Evolutionary conservation across 2,888 invertebrate genomes (phyloP), one percentile per base, ranked within the genome.

Genomic region (Busseola fusca): DNA sequence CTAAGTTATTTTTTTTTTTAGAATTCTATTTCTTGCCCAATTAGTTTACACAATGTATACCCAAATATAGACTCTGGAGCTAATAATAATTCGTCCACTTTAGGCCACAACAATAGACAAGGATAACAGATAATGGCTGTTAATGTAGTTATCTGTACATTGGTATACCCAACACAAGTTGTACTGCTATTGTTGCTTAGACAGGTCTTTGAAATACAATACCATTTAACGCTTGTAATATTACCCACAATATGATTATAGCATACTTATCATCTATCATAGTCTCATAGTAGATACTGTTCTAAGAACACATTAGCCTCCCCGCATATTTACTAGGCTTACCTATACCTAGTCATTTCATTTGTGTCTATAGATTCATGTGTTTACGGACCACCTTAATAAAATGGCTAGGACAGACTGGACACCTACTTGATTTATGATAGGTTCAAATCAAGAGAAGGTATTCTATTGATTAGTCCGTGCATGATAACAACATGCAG

Each of bases 181-280:
- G 18, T 59, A 18, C 27, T 30, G 27, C 78, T 56, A 71, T 75
- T 78, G 78, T 75, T 75, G 42, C 48, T 48, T 12, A 54, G 59
- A 59, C 75, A 54, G 34, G 18, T 69, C 37, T 34, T 62, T 63
- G 57, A 25, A 14, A 30, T 54, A 75, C 50, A 65, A 52, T 57
- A 62, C 34, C 48, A 34, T 34, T 52, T 14, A 45, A 34, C 6
- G 50, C 25, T 25, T n/a, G 34, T 57, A 34, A 21, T 37, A 50
- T 65, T 66, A 18, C 34, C 3, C 27, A 48, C 40, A 58, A 67
- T 37, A 40, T 40, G 16, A 73, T 58, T 45, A 21, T 25, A 59
- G 10, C 10, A n/a, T 45, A 42, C 27, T 42, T 62, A 42, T 40
- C 0, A 42, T 18, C 0, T 60, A 45, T 45, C 14, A 62, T 21